phyloP scores from a whole-genome alignment of 1,140 invertebrate species.

The Schlechtendalia chinensis region DNA sequence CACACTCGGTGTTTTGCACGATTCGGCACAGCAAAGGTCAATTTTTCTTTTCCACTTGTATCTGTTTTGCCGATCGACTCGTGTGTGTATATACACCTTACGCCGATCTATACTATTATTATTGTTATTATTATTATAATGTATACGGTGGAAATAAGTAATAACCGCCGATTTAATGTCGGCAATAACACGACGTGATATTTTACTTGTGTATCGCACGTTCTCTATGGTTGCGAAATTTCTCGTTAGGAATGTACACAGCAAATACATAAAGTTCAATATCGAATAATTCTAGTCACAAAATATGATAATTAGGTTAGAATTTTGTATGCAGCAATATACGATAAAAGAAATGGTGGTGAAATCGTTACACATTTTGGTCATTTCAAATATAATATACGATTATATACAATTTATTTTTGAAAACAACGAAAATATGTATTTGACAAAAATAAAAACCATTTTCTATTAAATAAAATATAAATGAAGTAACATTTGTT shows the following conservation, averaged over 20 bases:
- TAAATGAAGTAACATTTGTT: too few species aligned
- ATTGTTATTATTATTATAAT: slow-evolving; percentile 34
- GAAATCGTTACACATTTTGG: too few species aligned
- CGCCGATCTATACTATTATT: slow-evolving; percentile 14
- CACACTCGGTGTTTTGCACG: slow-evolving; percentile 25
- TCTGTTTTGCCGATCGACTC: neutral
- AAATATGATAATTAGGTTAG: neutral
- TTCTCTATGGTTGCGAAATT: neutral
- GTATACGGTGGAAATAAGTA: neutral
- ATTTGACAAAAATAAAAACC: too few species aligned
- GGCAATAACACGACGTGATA: neutral
- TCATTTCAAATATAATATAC: too few species aligned
- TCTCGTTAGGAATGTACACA: neutral
- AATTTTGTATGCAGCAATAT: too few species aligned
- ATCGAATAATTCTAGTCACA: neutral
- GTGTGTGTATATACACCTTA: neutral
- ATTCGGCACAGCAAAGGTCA: slow-evolving; percentile 41
- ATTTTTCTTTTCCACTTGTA: slow-evolving; percentile 5
- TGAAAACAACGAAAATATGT: too few species aligned
- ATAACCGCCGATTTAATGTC: slow-evolving; percentile 21
- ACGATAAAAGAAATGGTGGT: too few species aligned
- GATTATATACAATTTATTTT: too few species aligned
- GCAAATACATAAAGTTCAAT: neutral
- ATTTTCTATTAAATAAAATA: too few species aligned
- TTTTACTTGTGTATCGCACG: neutral